These are phyloP conservation scores for Aphelenchoides bicaudatus DNA, from an alignment of 2,888 invertebrate genomes.

Conservation along the genomic window DNA sequence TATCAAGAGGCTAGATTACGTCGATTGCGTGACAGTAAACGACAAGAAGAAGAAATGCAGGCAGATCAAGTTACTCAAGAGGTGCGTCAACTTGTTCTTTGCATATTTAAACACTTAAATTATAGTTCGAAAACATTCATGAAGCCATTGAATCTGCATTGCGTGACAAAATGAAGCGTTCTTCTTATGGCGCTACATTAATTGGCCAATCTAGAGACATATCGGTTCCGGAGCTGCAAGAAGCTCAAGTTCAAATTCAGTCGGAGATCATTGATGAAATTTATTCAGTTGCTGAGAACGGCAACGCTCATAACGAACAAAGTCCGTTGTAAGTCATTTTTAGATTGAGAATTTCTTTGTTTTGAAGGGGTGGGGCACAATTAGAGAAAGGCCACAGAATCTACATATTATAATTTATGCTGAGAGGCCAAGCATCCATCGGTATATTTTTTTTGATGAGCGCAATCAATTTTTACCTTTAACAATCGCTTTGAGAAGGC, in stretches of 20 bases:
- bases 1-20: constrained; percentile 46
- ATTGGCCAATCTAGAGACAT: constrained; percentile 16
- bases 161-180: constrained; percentile 47
- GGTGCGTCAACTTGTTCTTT: constrained; percentile 22
- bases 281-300: constrained; percentile 33
- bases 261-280: constrained; percentile 45
- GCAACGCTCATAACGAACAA: no score
- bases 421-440: no score
- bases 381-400: no score
- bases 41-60: constrained; percentile 38
- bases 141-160: constrained; percentile 50
- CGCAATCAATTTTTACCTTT: background rate
- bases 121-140: constrained; percentile 41
- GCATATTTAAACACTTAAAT: constrained; percentile 1
- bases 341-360: background rate
- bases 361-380: background rate
- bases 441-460: background rate
- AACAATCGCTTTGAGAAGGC: background rate
- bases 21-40: constrained; percentile 30
- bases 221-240: constrained; percentile 26
- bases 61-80: constrained; percentile 27
- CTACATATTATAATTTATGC: no score
- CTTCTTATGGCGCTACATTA: constrained; percentile 44
- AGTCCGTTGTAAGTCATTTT: no score
- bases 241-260: constrained; percentile 34